Evolutionary conservation across 2,888 invertebrate species (phyloP), one percentile per base, ranked within the genome.

Genomic region (Zeuzera pyrina): DNA sequence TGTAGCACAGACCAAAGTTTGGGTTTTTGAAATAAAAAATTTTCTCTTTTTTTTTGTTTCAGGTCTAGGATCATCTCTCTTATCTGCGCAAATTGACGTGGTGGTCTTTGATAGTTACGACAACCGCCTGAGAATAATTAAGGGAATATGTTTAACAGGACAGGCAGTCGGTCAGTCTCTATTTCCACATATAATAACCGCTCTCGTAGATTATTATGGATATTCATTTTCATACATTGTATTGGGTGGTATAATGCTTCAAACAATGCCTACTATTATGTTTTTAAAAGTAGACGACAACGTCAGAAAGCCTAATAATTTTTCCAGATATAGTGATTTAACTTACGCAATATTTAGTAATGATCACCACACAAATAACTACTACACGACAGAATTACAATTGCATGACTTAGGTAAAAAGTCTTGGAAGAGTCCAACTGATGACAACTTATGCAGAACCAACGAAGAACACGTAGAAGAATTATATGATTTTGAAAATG

Each of bases 361-460:
- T 33, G 72, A 69, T 38, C 71, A 68, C 38, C 56, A 56, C 0
- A 44, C 62, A 30, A 50, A 48, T 23, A 66, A 60, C 38, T 57
- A 56, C 35, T 69, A 63, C 34, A 54, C 61, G n/a, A 64, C 66
- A 15, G 79, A 81, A 49, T 40, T 84, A 34, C 83, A 72, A 52
- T 48, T 84, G 32, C 63, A 76, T 22, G 73, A 77, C 38, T 47
- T 83, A 49, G 64, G 69, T 34, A 71, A 64, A 43, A 81, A 81
- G 57, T 69, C 64, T 47, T 84, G 84, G 84, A 69, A 76, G 46
- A 83, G 72, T 56, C 84, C 83, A 6, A 70, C 79, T n/a, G 79
- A 79, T 32, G 71, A 78, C 30, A 73, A 68, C 43, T 45, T 70
- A 29, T 63, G 72, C 27, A 45, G 56, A 22, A 64, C 70, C 35